Conservation (phyloP, 2,113 vertebrate species). For the Ptychochromis oligacanthus region DNA sequence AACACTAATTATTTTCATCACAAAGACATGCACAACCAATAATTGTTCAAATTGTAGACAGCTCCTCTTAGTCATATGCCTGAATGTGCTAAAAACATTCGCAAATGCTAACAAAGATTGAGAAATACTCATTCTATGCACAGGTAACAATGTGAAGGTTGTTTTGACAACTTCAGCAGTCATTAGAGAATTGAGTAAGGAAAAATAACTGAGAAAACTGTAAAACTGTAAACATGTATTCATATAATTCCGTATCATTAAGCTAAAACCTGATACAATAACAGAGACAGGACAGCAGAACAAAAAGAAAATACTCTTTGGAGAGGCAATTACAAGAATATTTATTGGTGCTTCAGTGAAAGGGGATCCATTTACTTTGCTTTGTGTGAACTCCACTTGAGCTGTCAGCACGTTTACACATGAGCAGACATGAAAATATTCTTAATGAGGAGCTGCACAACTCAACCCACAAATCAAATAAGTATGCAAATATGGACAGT, state of each 20-base stretch:
- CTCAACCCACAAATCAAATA: conserved; percentile 42
- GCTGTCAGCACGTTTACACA: conserved; percentile 41
- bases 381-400: conserved; percentile 39
- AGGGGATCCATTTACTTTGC: conserved; percentile 28
- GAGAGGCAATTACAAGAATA: conserved; percentile 35
- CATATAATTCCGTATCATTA: neutral
- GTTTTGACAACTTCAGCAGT: neutral
- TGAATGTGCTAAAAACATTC: neutral
- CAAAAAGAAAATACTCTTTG: conserved; percentile 13
- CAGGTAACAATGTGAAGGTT: neutral
- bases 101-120: neutral
- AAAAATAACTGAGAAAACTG: neutral
- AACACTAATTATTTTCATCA: neutral
- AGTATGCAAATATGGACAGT: conserved; percentile 47
- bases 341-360: conserved; percentile 32
- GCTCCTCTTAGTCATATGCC: neutral
- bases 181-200: neutral
- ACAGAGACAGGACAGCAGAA: neutral
- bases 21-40: neutral
- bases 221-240: neutral
- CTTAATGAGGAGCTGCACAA: conserved; percentile 46
- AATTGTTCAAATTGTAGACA: neutral
- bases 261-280: neutral
- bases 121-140: neutral
- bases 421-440: conserved; percentile 30